These are phyloP conservation scores for Boloria selene DNA, from an alignment of 2,888 invertebrate genomes.

Conservation along the genomic window DNA sequence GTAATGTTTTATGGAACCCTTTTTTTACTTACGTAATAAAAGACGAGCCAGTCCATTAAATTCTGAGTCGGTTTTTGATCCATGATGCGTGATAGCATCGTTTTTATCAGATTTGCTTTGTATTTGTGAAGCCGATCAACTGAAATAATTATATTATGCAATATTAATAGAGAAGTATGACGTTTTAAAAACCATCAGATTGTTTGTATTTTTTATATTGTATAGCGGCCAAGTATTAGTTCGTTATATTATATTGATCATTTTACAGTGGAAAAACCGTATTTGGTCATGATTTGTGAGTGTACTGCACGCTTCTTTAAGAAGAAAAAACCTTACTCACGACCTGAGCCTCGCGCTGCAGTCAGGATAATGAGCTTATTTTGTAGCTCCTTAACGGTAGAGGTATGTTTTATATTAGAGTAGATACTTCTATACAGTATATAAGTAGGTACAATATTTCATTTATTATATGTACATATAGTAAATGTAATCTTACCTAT, in stretches of 20 bases:
- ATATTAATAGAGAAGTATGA: slow-evolving; percentile 2
- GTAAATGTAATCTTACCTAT: too few species aligned
- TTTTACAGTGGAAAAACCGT: not conserved
- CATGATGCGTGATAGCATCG: slow-evolving; percentile 36
- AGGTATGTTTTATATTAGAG: not conserved
- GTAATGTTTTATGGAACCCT: slow-evolving; percentile 26
- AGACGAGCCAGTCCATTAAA: slow-evolving; percentile 39
- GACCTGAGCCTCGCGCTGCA: slow-evolving; percentile 8
- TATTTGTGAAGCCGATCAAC: slow-evolving; percentile 29
- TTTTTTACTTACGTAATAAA: slow-evolving; percentile 31
- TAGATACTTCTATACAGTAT: slow-evolving; percentile 23
- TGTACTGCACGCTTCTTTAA: slow-evolving; percentile 10
- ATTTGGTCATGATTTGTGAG: slow-evolving; percentile 18
- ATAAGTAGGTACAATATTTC: too few species aligned
- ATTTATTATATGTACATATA: too few species aligned
- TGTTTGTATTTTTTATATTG: not conserved
- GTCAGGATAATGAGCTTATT: slow-evolving; percentile 17
- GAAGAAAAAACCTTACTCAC: slow-evolving; percentile 17
- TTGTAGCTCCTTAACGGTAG: slow-evolving; percentile 13
- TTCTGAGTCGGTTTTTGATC: slow-evolving; percentile 32
- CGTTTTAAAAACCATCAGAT: slow-evolving; percentile 24
- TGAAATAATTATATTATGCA: slow-evolving; percentile 32
- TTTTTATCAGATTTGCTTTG: slow-evolving; percentile 33
- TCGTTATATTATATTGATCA: not conserved
- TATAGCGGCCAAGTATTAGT: not conserved